Base-by-base conservation (phyloP, 1,140 invertebrate genomes). In the Conus ventricosus region DNA sequence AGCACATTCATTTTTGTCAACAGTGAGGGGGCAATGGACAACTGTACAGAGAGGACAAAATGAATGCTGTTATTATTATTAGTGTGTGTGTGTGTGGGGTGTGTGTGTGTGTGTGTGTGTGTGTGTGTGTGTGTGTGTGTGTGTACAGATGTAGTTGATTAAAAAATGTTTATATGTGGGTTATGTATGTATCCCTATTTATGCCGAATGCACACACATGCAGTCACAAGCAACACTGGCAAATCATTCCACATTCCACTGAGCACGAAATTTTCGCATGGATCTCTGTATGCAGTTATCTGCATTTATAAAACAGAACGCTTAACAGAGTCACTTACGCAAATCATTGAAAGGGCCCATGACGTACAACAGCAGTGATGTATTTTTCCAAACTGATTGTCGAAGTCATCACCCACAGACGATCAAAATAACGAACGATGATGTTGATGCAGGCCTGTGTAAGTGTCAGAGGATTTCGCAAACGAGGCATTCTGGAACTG, bases 301-400 rank as follows among this genome's bases (percentile, higher is more conserved):
- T 67, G 11, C 60, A 67, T 67, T 67, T 67, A 1, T 67, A 67
- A 15, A 1, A 67, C 60, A 67, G 60, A 1, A 1, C 4, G 60
- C 60, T 23, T 67, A 39, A 39, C 39, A 54, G 25, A 8, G 39
- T 53, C 25, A 86, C 85, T 76, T 54, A 86, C 85, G 85, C 71
- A 86, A 54, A 76, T 86, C 63, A n/a, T 86, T 25, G 71, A 86
- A 86, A 23, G 85, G 85, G 20, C 85, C 85, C 25, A 86, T 76
- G 27, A 86, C 85, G 71, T 86, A 60, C 39, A 39, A 39, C 6
- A 86, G 71, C 27, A 86, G 63, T 23, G 60, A 25, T 76, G 85
- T 27, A 86, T 67, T 54, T 76, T 63, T 13, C 63, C 67, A 54
- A 86, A 76, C 25, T 86, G 67, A 7, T 54, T 86, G 63, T 86